Base-by-base conservation (phyloP, 2,888 invertebrate species). In the Dendrolimus pini region DNA sequence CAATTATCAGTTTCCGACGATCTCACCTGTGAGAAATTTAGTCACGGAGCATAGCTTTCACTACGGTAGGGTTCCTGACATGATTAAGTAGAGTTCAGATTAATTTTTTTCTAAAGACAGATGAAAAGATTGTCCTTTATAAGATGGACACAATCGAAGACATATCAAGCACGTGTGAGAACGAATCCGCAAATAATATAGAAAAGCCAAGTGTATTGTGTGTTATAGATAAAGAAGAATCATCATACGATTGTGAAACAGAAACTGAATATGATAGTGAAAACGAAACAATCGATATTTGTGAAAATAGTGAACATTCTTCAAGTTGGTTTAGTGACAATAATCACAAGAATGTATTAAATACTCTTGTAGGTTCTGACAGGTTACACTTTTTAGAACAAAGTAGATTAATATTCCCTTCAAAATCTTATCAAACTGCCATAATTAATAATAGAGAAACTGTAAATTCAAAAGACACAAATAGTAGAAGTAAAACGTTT, bases 401-500 rank as follows among this genome's bases (percentile, higher is more conserved):
- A 61, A 77, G 68, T 53, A 66, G 71, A 61, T 65, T 78, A 7
- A 70, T 77, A 64, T 72, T 75, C 67, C 79, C 79, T 10, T 68
- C 69, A n/a, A 82, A 77, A 70, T 65, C 67, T n/a, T 61, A 77
- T 30, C 65, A 71, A 12, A 77, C 70, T 66, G 66, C 68, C 9
- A 79, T 67, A 18, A 71, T 72, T 66, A 70, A 70, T 58, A 69
- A 62, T 54, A 78, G 66, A 74, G 71, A 72, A 59, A 66, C 68
- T 52, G 61, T 71, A n/a, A 73, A 64, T 74, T 61, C 67, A 57
- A 80, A 77, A 65, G 72, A 75, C 53, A 60, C 70, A 52, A 79
- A 77, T 60, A 74, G 77, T 55, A 88, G 80, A 74, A 87, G 89
- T 67, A 92, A 90, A 78, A 92, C 91, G 41, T 92, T 92, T 77